phyloP scores from a whole-genome alignment of 2,888 invertebrate species.

The Malthinus flaveolus region DNA sequence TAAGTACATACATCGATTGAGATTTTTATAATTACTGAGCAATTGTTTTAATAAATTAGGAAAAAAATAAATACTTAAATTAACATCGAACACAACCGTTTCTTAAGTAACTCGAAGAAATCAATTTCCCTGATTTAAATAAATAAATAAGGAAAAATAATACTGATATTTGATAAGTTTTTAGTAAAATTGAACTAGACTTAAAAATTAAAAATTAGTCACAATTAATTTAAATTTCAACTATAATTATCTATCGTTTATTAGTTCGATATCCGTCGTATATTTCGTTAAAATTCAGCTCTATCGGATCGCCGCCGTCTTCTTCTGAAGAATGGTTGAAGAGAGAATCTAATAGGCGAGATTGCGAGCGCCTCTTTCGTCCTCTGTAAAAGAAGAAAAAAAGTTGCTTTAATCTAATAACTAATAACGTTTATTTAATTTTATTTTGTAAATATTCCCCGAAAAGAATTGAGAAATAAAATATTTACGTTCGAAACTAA shows the following conservation, averaged over 20 bases:
- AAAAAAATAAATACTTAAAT: conserved; percentile 17
- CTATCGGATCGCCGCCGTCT: conserved; percentile 24
- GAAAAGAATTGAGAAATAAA: too few relatives aligned
- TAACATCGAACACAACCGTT: conserved; percentile 23
- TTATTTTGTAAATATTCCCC: neutral
- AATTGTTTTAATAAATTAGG: conserved; percentile 14
- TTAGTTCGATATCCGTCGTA: conserved; percentile 14
- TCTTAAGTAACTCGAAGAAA: conserved; percentile 10
- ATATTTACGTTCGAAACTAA: too few relatives aligned
- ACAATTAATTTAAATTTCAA: conserved; percentile 7
- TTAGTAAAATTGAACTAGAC: conserved; percentile 1
- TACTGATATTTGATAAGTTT: conserved; percentile 10
- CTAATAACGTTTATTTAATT: too few relatives aligned
- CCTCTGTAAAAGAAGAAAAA: conserved; percentile 44
- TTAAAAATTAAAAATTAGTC: conserved; percentile 2
- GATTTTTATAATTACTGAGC: conserved; percentile 16
- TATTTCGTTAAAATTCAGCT: conserved; percentile 26
- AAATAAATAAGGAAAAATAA: conserved; percentile 11
- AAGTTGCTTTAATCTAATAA: too few relatives aligned
- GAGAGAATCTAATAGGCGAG: conserved; percentile 34
- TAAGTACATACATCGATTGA: conserved; percentile 10
- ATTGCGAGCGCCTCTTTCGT: conserved; percentile 47
- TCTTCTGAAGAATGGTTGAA: conserved; percentile 38
- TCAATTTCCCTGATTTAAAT: neutral
- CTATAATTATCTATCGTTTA: conserved; percentile 11